Conservation (phyloP, 1,140 invertebrate genomes). For the Pseudomyrmex flavicornis region DNA sequence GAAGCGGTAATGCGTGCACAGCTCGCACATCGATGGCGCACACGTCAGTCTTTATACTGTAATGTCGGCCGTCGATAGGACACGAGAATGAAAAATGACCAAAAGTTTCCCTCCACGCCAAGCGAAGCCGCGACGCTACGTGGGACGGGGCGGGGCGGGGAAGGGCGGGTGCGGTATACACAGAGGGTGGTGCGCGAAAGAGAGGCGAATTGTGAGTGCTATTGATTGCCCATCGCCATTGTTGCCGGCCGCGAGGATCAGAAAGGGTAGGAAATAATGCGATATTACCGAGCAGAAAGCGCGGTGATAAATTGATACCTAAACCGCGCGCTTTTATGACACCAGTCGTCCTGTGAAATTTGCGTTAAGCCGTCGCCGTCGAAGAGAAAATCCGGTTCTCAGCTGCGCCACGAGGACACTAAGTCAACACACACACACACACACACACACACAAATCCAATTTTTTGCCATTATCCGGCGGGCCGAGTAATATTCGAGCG, state of each 20-base stretch:
- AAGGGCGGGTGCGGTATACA: conserved; percentile 1
- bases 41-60: conserved; percentile 70
- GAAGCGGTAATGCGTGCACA: conserved; percentile 66
- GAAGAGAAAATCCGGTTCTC: neutral
- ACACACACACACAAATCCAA: conserved; percentile 17
- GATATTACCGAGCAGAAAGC: conserved; percentile 70
- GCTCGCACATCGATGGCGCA: conserved; percentile 52
- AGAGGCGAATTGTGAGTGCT: conserved; percentile 48
- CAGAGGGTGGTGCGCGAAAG: conserved; percentile 43
- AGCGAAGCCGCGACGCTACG: conserved; percentile 22
- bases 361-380: conserved; percentile 66
- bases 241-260: conserved; percentile 68
- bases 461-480: conserved; percentile 60
- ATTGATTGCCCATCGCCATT: conserved; percentile 76
- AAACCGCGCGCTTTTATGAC: conserved; percentile 74
- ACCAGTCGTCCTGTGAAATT: conserved; percentile 70
- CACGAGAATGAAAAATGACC: conserved; percentile 75
- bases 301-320: conserved; percentile 78
- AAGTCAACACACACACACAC: conserved; percentile 61
- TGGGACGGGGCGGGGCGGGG: neutral
- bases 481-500: neutral
- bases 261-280: conserved; percentile 73
- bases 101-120: conserved; percentile 63
- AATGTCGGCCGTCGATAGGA: conserved; percentile 67
- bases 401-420: conserved; percentile 41